Base-by-base conservation (phyloP, 2,888 invertebrate genomes). In the Meghimatium bilineatum region DNA sequence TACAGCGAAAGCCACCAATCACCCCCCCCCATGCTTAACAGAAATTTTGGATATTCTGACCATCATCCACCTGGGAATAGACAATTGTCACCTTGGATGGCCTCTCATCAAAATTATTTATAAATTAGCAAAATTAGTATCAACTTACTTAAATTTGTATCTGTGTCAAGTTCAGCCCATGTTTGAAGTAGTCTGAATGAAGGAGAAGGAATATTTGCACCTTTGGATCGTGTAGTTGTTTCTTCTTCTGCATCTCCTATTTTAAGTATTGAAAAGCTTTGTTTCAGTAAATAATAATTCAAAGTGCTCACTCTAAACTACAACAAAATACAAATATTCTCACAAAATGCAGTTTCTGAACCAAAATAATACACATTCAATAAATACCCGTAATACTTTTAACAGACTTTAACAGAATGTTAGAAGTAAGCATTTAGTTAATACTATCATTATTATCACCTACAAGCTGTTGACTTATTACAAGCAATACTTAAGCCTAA, bases 161-260 rank as follows among this genome's bases (percentile, higher is more conserved):
- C 79, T 20, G 88, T 86, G 29, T 90, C 89, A 75, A 84, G 85
- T 80, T 90, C 90, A 23, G 93, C 92, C 89, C 92, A 89, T n/a
- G 89, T 88, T 87, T 93, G 92, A 26, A 93, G 89, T 49, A 93
- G 95, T 90, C 95, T 95, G 93, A 96, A 96, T 88, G 96, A 95
- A 91, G 95, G 95, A 74, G 96, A 96, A 26, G 96, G 96, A 90
- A 96, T 96, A 87, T 90, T 89, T 82, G 90, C 89, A 29, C 93
- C 92, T 69, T 89, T 91, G 88, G 93, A 93, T 67, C 92, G 88
- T 66, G 92, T 91, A 10, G 93, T 92, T 3, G 92, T 89, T 87
- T 92, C 91, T 79, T 88, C 84, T 29, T 84, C 84, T 36, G 66
- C 71, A 38, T 81, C 83, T 79, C 82, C 83, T 85, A 79, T 82